Evolutionary conservation across 2,888 invertebrate species (phyloP).

Genomic region (Harpalus rubripes): DNA sequence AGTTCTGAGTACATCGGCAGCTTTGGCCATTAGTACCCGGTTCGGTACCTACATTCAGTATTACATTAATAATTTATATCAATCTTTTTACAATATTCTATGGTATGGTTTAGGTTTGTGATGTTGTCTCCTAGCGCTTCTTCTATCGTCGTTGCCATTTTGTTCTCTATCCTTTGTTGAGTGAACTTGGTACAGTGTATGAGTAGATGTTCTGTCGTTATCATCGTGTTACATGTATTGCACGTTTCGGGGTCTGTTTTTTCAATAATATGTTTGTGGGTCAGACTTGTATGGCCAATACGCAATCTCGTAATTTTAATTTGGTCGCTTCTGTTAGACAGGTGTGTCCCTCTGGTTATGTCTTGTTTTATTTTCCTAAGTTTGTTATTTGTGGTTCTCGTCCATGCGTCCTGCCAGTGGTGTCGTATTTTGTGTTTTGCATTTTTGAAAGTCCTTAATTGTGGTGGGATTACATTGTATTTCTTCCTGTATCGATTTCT

Average conservation of each 20-base stretch:
- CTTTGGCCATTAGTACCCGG: neutral
- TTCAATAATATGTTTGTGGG: neutral
- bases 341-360: neutral
- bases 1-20: neutral
- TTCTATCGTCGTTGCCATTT: neutral
- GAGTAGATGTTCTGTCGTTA: neutral
- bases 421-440: neutral
- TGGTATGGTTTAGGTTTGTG: neutral
- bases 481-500: neutral
- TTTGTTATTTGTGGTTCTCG: slow-evolving; percentile 34
- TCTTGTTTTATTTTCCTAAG: slow-evolving; percentile 24
- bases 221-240: neutral
- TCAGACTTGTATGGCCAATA: neutral
- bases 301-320: neutral
- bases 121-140: slow-evolving; percentile 11
- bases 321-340: neutral
- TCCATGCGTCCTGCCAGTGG: slow-evolving; percentile 2
- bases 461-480: neutral
- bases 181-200: neutral
- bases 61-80: neutral
- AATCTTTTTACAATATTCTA: neutral
- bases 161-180: neutral
- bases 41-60: neutral
- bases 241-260: slow-evolving; percentile 3
- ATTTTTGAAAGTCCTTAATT: neutral